Evolutionary conservation across 2,888 invertebrate species (phyloP).

Genomic region (Drosophila paramelanica): DNA sequence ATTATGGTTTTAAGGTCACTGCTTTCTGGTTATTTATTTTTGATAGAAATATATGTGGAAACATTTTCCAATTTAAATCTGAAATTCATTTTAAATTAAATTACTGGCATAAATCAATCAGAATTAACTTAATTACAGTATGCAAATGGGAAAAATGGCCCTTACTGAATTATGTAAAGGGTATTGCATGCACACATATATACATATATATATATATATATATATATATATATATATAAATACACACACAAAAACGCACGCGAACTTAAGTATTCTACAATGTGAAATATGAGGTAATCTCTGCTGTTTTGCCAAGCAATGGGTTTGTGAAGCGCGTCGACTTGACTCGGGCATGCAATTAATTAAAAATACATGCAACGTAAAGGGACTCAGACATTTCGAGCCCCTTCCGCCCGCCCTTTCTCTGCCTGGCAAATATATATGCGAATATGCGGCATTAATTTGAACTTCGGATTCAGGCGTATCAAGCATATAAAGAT

Average conservation of each 20-base stretch:
- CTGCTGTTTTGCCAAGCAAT: background rate
- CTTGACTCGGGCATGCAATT: slow-evolving; percentile 68
- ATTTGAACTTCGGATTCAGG: slow-evolving; percentile 45
- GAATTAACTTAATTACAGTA: slow-evolving; percentile 31
- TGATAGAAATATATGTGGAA: background rate
- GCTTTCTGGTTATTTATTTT: too few species aligned
- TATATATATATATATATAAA: too few species aligned
- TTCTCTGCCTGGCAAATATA: slow-evolving; percentile 24
- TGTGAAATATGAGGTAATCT: slow-evolving; percentile 18
- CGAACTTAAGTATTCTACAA: background rate
- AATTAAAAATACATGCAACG: slow-evolving; percentile 80
- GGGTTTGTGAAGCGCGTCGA: slow-evolving; percentile 35
- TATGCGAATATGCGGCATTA: slow-evolving; percentile 47
- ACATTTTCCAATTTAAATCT: background rate
- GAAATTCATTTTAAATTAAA: slow-evolving; percentile 33
- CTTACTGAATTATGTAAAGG: slow-evolving; percentile 18
- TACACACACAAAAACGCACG: background rate
- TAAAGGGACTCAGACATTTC: slow-evolving; percentile 61
- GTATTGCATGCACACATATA: slow-evolving; percentile 10
- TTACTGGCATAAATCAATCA: slow-evolving; percentile 26
- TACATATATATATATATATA: too few species aligned
- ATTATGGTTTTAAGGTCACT: too few species aligned
- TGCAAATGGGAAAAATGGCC: slow-evolving; percentile 7
- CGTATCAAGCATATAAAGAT: slow-evolving; percentile 18
- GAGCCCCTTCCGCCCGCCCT: slow-evolving; percentile 1